phyloP scores from a whole-genome alignment of 2,113 vertebrate species.

The Rissa tridactyla region DNA sequence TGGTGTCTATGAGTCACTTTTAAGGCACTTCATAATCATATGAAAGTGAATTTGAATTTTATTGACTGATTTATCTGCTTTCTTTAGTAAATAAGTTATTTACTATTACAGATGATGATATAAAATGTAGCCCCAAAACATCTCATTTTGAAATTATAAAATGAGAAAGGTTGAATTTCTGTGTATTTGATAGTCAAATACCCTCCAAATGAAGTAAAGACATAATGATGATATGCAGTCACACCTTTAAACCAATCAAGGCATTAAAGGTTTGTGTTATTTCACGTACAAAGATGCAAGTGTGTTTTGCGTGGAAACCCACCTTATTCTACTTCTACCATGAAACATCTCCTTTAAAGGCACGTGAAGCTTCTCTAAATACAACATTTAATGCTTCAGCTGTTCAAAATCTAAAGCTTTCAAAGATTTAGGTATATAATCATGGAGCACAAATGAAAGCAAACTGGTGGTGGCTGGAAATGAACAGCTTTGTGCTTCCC shows the following conservation, averaged over 20 bases:
- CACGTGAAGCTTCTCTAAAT: neutral
- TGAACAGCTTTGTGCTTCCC: neutral
- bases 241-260: neutral
- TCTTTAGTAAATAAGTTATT: neutral
- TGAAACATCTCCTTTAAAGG: neutral
- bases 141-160: neutral
- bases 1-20: constrained; percentile 51
- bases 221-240: neutral
- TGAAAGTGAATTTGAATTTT: neutral
- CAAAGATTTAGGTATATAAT: neutral
- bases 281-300: neutral
- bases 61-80: neutral
- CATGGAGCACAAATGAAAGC: neutral
- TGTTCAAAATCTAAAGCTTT: neutral
- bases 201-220: neutral
- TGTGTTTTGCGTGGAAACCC: neutral
- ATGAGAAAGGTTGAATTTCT: neutral
- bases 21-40: neutral
- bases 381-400: neutral
- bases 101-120: neutral
- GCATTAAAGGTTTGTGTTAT: neutral
- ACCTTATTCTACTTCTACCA: neutral
- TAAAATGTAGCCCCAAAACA: neutral
- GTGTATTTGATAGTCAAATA: neutral
- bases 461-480: neutral